Conservation (phyloP, 2,113 vertebrate species). For the Syngnathus scovelli region DNA sequence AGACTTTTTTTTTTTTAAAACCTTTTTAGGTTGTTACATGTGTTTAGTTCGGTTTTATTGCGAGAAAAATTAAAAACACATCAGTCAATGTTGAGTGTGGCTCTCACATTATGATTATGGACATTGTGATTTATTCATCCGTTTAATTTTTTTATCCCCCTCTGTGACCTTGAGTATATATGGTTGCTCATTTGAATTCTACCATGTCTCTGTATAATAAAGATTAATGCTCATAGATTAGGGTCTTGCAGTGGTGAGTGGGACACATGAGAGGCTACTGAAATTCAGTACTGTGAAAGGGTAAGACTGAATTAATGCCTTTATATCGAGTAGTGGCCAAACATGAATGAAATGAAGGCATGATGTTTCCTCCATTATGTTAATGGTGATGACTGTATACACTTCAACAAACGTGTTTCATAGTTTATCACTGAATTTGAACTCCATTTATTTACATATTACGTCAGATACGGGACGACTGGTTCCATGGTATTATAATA, state of each 20-base stretch:
- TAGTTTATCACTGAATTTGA: not conserved
- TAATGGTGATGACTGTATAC: constrained; percentile 23
- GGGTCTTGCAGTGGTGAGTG: constrained; percentile 38
- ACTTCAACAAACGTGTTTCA: not conserved
- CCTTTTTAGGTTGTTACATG: not conserved
- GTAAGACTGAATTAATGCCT: constrained; percentile 35
- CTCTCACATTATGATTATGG: constrained; percentile 36
- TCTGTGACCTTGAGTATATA: constrained; percentile 47
- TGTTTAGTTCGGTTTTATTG: constrained; percentile 24
- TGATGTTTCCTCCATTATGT: constrained; percentile 28
- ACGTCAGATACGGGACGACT: not conserved
- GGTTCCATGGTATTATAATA: no score
- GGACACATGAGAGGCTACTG: constrained; percentile 39
- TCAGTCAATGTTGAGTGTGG: constrained; percentile 40
- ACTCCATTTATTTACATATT: not conserved
- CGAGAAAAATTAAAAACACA: constrained; percentile 15
- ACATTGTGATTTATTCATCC: constrained; percentile 43
- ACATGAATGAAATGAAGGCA: constrained; percentile 17
- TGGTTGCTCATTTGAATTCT: constrained; percentile 44
- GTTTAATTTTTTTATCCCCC: constrained; percentile 9
- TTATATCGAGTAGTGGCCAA: constrained; percentile 31
- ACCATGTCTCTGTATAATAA: constrained; percentile 48
- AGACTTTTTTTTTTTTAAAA: not conserved
- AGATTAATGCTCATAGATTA: constrained; percentile 56
- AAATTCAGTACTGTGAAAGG: constrained; percentile 13